Conservation (phyloP, 2,797 vertebrate species). For the Pyrocephalus nanus region DNA sequence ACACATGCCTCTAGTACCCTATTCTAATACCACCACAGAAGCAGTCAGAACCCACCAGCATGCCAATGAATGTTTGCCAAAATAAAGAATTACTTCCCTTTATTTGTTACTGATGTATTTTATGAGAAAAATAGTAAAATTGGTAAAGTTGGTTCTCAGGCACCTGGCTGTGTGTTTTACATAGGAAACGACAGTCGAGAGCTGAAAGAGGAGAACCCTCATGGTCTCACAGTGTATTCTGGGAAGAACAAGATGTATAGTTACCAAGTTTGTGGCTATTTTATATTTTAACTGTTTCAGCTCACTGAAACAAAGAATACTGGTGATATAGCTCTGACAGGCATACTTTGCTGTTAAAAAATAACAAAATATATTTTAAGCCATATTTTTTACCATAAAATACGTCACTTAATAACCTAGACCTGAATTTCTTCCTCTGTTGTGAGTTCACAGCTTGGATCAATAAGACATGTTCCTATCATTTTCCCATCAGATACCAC, state of each 20-base stretch:
- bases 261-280: background rate
- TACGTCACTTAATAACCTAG: constrained; percentile 62
- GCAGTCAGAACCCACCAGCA: background rate
- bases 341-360: constrained; percentile 9
- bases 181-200: background rate
- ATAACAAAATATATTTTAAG: background rate
- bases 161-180: background rate
- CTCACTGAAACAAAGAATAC: background rate
- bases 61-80: background rate
- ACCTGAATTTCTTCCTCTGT: constrained; percentile 83
- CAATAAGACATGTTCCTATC: constrained; percentile 65
- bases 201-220: background rate
- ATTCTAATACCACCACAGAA: background rate
- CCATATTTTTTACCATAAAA: background rate
- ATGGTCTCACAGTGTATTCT: background rate
- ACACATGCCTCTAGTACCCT: background rate
- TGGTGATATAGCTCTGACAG: background rate
- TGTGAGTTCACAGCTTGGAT: constrained; percentile 70
- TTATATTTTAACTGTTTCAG: background rate
- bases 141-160: background rate
- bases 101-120: background rate
- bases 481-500: constrained; percentile 76
- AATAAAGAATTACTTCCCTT: background rate
- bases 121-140: background rate
- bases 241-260: background rate